Evolutionary conservation across 2,888 invertebrate genomes (phyloP).

Genomic region (Nephrotoma flavescens): DNA sequence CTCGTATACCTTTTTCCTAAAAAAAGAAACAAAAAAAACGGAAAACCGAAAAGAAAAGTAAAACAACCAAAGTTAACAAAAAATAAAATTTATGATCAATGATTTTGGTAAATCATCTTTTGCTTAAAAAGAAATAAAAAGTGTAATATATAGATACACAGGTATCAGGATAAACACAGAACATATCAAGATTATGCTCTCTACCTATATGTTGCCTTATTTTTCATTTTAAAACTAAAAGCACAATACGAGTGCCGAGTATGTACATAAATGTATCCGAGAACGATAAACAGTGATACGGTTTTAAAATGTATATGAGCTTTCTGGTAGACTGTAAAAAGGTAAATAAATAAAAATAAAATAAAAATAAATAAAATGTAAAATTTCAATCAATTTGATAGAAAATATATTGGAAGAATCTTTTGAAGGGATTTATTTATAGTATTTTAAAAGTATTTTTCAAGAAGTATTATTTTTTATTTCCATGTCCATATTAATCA

Average conservation of each 20-base stretch:
- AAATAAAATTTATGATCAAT: not conserved
- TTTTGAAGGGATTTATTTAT: not conserved
- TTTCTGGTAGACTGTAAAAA: not conserved
- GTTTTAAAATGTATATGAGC: not conserved
- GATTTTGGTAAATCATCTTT: not conserved
- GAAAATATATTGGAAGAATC: not conserved
- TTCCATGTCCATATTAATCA: not conserved
- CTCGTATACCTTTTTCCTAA: not conserved
- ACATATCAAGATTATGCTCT: not conserved
- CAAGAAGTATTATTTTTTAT: not conserved
- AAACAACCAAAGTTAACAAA: not conserved
- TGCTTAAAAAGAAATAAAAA: not conserved
- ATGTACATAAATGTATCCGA: not conserved
- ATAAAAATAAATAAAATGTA: not conserved
- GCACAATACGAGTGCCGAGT: not conserved
- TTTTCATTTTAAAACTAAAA: not conserved
- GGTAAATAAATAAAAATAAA: not conserved
- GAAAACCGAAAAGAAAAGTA: not conserved
- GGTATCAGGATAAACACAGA: not conserved
- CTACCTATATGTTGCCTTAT: not conserved
- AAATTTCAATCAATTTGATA: not conserved
- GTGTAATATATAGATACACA: not conserved
- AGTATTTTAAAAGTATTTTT: not conserved
- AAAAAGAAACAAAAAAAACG: not conserved
- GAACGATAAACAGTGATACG: not conserved